Percentiles rank a stretch among this genome's conserved stretches.
Conservation (phyloP, 1,140 invertebrate species). For the Drosophila tropicalis region DNA sequence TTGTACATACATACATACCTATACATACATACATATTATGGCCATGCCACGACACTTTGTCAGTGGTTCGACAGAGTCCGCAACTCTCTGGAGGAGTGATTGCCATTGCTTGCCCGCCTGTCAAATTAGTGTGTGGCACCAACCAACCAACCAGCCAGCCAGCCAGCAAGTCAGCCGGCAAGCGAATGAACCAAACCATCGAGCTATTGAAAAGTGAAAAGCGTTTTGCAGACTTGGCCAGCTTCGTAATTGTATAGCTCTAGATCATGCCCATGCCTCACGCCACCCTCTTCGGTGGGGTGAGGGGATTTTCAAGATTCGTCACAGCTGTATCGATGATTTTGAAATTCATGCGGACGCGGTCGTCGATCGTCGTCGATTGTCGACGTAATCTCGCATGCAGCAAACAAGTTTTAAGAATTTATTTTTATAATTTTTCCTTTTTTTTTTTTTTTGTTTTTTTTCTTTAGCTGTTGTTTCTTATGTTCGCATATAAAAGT, state of each 20-base stretch:
- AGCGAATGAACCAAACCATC: not conserved
- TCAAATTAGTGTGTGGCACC: constrained; percentile 67
- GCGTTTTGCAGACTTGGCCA: constrained; percentile 45
- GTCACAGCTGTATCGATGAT: constrained; percentile 76
- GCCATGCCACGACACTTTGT: constrained; percentile 68
- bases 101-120: constrained; percentile 74
- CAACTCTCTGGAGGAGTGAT: constrained; percentile 55
- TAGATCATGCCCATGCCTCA: constrained; percentile 17
- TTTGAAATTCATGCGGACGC: constrained; percentile 76
- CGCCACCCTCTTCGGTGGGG: constrained; percentile 35
- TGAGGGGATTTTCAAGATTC: constrained; percentile 50
- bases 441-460: constrained; percentile 38
- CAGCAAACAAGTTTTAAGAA: constrained; percentile 78
- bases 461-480: constrained; percentile 50
- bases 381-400: constrained; percentile 72
- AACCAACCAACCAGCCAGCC: not conserved
- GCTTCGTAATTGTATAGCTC: constrained; percentile 53
- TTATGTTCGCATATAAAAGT: constrained; percentile 65
- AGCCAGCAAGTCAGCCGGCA: too few species aligned
- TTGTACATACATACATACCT: constrained; percentile 21
- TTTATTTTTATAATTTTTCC: constrained; percentile 71
- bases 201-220: constrained; percentile 77
- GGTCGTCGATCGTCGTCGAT: constrained; percentile 34
- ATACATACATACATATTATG: constrained; percentile 44
- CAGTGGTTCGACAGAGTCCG: constrained; percentile 34